A percentile compares a stretch with the other conserved stretches of the same genome.
phyloP scores from a whole-genome alignment of 2,888 invertebrate genomes.

The Leptinotarsa rubiginosa region DNA sequence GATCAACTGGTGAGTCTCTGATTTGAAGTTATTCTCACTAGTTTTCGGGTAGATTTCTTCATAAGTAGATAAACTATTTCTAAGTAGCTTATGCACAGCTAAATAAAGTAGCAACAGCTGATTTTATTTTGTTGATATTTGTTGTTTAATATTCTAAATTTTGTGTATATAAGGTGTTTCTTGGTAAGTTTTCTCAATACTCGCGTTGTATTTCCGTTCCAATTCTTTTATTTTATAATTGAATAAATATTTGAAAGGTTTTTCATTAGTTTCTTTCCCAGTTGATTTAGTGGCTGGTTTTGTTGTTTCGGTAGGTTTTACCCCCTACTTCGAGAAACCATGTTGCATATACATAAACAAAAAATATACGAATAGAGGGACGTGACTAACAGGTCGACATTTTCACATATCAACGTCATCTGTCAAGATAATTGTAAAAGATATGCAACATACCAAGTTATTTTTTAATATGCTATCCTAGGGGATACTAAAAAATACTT shows the following conservation, averaged over 20 bases:
- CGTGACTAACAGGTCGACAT: too few relatives aligned
- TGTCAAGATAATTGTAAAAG: too few relatives aligned
- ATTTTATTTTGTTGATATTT: conserved; percentile 33
- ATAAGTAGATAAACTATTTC: conserved; percentile 9
- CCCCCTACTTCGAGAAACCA: too few relatives aligned
- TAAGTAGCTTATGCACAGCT: conserved; percentile 35
- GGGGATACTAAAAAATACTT: too few relatives aligned
- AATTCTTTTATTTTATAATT: conserved; percentile 9
- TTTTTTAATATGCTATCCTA: too few relatives aligned
- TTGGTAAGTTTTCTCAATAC: conserved; percentile 23
- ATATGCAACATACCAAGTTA: too few relatives aligned
- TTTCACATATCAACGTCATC: too few relatives aligned
- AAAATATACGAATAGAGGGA: too few relatives aligned
- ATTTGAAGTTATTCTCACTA: not conserved
- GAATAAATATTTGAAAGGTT: conserved; percentile 22
- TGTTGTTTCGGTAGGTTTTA: not conserved
- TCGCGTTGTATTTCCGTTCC: conserved; percentile 27
- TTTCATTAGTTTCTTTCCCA: conserved; percentile 11
- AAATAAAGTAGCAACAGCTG: conserved; percentile 29
- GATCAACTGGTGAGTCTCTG: not conserved
- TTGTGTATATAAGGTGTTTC: conserved; percentile 29
- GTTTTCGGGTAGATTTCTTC: not conserved
- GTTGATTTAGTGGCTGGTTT: conserved; percentile 4
- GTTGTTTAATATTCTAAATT: conserved; percentile 22
- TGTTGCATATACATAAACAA: too few relatives aligned